A percentile compares a stretch with the other conserved stretches of the same genome.
phyloP scores from a whole-genome alignment of 2,888 invertebrate genomes.

The Deroplatys truncata region DNA sequence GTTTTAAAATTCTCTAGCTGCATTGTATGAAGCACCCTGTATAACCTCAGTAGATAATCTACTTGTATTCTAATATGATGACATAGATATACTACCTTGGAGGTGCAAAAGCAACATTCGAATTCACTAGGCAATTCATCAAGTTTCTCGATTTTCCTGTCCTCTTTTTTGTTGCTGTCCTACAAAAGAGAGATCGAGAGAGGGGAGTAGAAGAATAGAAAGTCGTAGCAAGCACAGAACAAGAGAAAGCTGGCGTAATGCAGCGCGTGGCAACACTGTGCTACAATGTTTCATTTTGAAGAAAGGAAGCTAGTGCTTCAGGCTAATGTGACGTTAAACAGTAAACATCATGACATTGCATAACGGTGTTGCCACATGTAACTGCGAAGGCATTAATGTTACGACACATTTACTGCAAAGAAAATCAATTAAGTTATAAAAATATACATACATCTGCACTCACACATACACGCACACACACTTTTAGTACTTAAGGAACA shows the following conservation, averaged over 20 bases:
- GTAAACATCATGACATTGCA: not conserved
- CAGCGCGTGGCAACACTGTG: not conserved
- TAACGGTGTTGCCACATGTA: not conserved
- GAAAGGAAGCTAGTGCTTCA: too few species aligned
- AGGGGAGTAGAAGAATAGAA: slow-evolving; percentile 3
- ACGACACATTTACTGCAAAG: not conserved
- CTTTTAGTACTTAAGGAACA: not conserved
- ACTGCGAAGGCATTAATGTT: not conserved
- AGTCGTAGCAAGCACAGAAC: not conserved
- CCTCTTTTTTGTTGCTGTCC: slow-evolving; percentile 39
- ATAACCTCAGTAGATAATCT: not conserved
- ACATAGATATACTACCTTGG: slow-evolving; percentile 64
- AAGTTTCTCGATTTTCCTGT: slow-evolving; percentile 57
- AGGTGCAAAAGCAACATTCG: slow-evolving; percentile 96
- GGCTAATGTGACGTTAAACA: too few species aligned
- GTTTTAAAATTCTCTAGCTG: not conserved
- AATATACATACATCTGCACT: not conserved
- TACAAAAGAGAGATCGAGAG: slow-evolving; percentile 30
- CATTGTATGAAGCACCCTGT: not conserved
- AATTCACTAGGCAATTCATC: slow-evolving; percentile 92
- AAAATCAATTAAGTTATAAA: not conserved
- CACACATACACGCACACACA: not conserved
- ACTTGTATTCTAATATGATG: not conserved
- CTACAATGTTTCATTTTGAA: too few species aligned
- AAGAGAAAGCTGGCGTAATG: not conserved